Evolutionary conservation across 2,888 invertebrate genomes (phyloP).

Genomic region (Chrysolina americana): DNA sequence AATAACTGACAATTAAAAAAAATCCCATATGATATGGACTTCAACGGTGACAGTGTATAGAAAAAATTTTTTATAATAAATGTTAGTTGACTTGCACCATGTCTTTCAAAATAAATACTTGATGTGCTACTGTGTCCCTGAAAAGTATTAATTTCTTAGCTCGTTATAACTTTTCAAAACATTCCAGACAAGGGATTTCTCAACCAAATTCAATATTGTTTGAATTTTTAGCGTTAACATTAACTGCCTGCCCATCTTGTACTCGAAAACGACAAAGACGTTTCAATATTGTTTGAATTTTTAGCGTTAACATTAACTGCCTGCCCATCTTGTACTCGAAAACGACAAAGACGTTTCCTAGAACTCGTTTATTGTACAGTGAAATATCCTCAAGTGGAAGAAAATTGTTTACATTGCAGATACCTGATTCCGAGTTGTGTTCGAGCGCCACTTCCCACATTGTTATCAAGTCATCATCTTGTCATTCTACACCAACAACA

Average conservation of each 20-base stretch:
- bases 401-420: constrained; percentile 29
- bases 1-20: no score
- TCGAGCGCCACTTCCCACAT: constrained; percentile 36
- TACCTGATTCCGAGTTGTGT: constrained; percentile 27
- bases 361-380: constrained; percentile 26
- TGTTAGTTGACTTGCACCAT: no score
- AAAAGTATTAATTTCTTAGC: no score
- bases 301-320: not conserved
- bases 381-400: constrained; percentile 12
- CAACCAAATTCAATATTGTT: no score
- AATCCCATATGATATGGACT: no score
- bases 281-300: no score
- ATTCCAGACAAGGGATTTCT: no score
- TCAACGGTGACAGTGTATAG: no score
- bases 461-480: constrained; percentile 38
- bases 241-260: not conserved
- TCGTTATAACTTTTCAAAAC: no score
- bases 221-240: not conserved
- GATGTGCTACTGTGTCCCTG: no score
- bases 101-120: no score
- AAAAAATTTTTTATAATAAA: no score
- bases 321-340: not conserved
- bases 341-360: not conserved
- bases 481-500: constrained; percentile 28
- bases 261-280: not conserved